Conservation (phyloP, 2,113 vertebrate genomes). For the Elephantulus edwardii region DNA sequence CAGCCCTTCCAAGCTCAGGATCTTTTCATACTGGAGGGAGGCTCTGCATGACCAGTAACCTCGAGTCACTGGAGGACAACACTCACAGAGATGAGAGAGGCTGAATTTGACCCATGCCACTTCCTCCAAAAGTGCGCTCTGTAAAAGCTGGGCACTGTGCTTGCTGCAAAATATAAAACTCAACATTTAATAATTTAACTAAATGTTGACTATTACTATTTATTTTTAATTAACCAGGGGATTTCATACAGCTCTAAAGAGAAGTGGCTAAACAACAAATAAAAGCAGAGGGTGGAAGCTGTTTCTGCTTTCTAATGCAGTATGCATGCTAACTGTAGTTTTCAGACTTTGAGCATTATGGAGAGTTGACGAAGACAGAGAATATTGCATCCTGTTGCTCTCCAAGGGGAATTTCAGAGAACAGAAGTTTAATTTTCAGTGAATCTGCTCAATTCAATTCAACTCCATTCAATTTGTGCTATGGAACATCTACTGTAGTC, state of each 20-base stretch:
- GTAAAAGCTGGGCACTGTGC: accelerated
- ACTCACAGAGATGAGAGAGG: background rate
- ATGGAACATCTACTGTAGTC: background rate
- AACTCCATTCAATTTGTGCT: background rate
- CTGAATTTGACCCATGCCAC: accelerated
- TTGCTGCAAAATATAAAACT: accelerated
- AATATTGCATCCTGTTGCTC: background rate
- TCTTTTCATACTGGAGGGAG: background rate
- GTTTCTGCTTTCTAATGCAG: background rate
- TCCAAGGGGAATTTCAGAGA: accelerated
- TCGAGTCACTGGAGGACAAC: background rate
- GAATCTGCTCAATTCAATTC: accelerated
- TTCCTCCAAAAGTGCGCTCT: no score
- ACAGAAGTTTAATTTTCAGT: no score
- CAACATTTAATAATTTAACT: background rate
- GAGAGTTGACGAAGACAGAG: background rate
- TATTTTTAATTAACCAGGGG: background rate
- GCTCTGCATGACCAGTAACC: background rate
- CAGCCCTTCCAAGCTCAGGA: no score
- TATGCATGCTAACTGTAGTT: accelerated
- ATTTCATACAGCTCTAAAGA: background rate
- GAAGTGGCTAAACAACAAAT: background rate
- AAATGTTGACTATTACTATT: background rate
- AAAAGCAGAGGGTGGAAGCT: background rate
- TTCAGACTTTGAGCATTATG: background rate